These are phyloP conservation scores for Fringilla coelebs DNA, from an alignment of 2,797 vertebrate genomes.

Conservation along the genomic window DNA sequence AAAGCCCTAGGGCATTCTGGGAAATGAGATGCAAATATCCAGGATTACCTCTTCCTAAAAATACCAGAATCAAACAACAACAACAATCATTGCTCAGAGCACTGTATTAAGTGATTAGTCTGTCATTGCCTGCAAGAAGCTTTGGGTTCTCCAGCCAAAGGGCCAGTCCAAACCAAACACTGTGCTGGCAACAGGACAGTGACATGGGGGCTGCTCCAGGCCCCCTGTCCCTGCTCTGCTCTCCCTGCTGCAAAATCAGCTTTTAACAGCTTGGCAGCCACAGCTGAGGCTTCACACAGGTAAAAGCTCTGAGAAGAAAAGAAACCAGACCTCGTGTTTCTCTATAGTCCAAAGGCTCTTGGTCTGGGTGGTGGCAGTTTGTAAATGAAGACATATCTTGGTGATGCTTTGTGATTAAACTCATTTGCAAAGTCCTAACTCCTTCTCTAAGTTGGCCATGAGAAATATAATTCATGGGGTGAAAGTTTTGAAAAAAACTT, in stretches of 20 bases:
- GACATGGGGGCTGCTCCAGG: background rate
- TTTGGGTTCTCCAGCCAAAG: background rate
- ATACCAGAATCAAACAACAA: conserved; percentile 34
- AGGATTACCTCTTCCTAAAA: conserved; percentile 61
- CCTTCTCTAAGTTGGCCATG: background rate
- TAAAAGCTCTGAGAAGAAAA: background rate
- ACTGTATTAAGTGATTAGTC: background rate
- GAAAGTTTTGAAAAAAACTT: background rate
- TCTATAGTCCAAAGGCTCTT: background rate
- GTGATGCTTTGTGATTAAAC: background rate
- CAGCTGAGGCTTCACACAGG: background rate
- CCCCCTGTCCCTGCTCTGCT: background rate
- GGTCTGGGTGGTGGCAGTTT: background rate
- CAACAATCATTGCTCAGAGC: background rate
- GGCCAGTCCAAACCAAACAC: background rate
- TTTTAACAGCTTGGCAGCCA: background rate
- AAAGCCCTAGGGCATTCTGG: conserved; percentile 52
- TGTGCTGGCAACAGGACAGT: accelerated
- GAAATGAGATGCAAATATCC: conserved; percentile 60
- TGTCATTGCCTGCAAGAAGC: background rate
- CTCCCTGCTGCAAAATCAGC: background rate
- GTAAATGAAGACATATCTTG: background rate
- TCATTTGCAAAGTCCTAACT: background rate
- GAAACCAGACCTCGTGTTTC: background rate
- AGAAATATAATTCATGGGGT: background rate